Evolutionary conservation across 2,113 vertebrate genomes (phyloP).

Genomic region (Sinocyclocheilus maitianheensis): DNA sequence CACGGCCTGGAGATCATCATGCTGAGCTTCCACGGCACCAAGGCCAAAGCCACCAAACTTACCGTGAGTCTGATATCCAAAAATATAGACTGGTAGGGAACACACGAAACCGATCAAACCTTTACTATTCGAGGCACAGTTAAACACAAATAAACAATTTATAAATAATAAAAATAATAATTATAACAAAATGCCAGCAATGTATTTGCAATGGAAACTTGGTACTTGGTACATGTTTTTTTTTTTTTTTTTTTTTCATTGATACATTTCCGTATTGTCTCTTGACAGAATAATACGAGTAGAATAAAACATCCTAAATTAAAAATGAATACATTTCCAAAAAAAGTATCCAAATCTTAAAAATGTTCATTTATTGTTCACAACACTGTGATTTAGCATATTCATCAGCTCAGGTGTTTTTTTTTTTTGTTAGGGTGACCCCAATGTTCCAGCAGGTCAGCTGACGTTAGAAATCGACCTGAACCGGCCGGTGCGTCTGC

Average conservation of each 20-base stretch:
- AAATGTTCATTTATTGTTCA: background rate
- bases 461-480: constrained; percentile 91
- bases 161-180: too few species aligned
- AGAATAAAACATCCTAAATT: background rate
- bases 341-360: background rate
- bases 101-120: background rate
- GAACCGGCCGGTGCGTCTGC: constrained; percentile 82
- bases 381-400: background rate
- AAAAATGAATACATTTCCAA: background rate
- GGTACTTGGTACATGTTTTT: too few species aligned
- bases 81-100: background rate
- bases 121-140: too few species aligned
- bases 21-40: constrained; percentile 89
- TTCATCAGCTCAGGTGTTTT: background rate
- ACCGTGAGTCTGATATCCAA: constrained; percentile 77
- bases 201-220: too few species aligned
- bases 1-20: constrained; percentile 97
- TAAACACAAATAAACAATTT: too few species aligned
- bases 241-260: too few species aligned
- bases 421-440: constrained; percentile 83
- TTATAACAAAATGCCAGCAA: too few species aligned
- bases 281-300: too few species aligned
- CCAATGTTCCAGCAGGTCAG: constrained; percentile 95
- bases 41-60: constrained; percentile 92
- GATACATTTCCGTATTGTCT: too few species aligned